Evolutionary conservation across 2,113 vertebrate species (phyloP), one percentile per base, ranked within the genome.

Genomic region (Machaerirhynchus nigripectus): DNA sequence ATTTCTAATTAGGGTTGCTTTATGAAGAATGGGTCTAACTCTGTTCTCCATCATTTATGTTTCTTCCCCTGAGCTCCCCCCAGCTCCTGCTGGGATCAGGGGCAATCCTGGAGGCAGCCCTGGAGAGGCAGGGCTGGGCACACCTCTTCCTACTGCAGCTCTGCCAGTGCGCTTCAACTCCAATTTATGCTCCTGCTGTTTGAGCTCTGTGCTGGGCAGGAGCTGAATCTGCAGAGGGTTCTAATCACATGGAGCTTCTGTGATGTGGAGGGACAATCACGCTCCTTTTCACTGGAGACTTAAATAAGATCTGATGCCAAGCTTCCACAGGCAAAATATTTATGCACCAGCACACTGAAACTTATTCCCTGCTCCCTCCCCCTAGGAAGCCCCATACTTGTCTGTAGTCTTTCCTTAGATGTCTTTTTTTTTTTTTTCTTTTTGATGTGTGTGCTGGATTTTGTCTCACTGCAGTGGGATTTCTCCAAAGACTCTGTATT

Each of bases 211-310:
- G 83, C 80, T 57, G 83, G 27, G 76, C 74, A 71, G 78, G 69
- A 94, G n/a, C 73, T 75, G 88, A 90, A 49, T 93, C 93, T 97
- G 82, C 87, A 71, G 91, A 93, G 91, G 71, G 26, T 64, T 88
- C 75, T 68, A 59, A 92, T 89, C 93, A 92, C 26, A 9, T 1
- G 6, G 39, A 90, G 77, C 80, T 84, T 46, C 59, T 87, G 5
- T 91, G 46, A 90, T 93, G 40, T 57, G 77, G 74, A 91, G 83
- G 65, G 92, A 90, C 87, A 91, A 11, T 80, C 74, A 76, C 0
- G 21, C 67, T 86, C 4, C 44, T 97, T 95, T 96, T 84, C 64
- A 59, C 71, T 68, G 76, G 71, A 93, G 76, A 91, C 49, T 68
- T 90, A 73, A 82, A 92, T 78, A 78, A 68, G 78, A 87, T 64